These are phyloP conservation scores for Choloepus didactylus DNA, from an alignment of 2,797 vertebrate genomes.

Conservation along the genomic window DNA sequence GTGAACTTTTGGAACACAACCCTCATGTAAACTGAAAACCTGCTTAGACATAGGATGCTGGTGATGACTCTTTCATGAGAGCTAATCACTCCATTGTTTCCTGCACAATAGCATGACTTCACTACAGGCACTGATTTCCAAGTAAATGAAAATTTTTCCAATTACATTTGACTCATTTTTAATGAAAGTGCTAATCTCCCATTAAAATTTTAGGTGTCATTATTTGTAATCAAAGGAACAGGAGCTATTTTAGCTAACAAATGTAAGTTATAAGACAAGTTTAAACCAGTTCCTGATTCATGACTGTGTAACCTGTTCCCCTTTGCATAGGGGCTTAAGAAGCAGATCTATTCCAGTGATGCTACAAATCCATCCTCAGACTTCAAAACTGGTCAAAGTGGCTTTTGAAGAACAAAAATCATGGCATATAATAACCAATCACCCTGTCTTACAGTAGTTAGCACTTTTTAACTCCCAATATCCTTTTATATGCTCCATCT, in stretches of 20 bases:
- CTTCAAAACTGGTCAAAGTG: neutral
- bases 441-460: fast-evolving
- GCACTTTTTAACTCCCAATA: fast-evolving
- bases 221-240: conserved; percentile 34
- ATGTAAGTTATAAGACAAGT: neutral
- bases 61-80: neutral
- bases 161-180: conserved; percentile 51
- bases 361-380: neutral
- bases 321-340: neutral
- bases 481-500: fast-evolving
- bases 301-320: neutral
- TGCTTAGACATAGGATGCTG: neutral
- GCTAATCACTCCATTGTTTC: neutral
- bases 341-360: neutral
- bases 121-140: neutral
- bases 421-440: neutral
- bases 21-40: neutral
- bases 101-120: neutral
- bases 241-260: neutral
- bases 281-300: neutral
- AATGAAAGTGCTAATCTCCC: neutral
- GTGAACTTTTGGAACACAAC: neutral
- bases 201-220: neutral
- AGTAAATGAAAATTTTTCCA: neutral
- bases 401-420: neutral